A percentile compares a stretch with the other conserved stretches of the same genome.
These are phyloP conservation scores for Lycocerus yunnanus DNA, from an alignment of 2,888 invertebrate genomes.

Conservation along the genomic window DNA sequence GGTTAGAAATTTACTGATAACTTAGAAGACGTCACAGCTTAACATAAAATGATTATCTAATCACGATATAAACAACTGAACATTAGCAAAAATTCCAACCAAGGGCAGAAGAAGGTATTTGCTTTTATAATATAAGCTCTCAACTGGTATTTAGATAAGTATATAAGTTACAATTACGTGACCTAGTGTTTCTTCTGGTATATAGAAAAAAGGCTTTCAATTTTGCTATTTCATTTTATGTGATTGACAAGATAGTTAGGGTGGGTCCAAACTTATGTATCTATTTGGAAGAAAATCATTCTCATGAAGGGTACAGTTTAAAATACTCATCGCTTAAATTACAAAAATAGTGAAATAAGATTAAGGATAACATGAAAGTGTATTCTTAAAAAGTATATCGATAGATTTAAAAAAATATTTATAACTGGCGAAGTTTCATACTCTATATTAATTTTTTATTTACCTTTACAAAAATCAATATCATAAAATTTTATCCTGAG, in stretches of 20 bases:
- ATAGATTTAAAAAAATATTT: background rate
- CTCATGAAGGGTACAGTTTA: background rate
- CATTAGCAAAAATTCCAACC: background rate
- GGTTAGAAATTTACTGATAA: background rate
- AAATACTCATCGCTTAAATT: background rate
- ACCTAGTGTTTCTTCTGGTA: background rate
- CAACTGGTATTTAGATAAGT: background rate
- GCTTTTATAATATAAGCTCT: background rate
- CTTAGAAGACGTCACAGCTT: background rate
- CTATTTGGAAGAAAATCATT: background rate
- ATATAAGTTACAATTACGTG: background rate
- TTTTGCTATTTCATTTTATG: background rate
- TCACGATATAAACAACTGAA: background rate
- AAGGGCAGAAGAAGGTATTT: no score
- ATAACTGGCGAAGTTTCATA: background rate
- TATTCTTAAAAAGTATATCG: background rate
- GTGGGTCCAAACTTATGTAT: background rate
- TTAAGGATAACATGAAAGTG: background rate
- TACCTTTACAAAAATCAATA: background rate
- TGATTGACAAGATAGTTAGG: background rate
- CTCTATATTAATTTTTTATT: background rate
- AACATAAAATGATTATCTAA: background rate
- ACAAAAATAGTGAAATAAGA: background rate
- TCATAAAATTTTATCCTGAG: background rate
- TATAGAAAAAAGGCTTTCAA: background rate